Conservation (phyloP, 2,113 vertebrate genomes). For the Brienomyrus longianalis region DNA sequence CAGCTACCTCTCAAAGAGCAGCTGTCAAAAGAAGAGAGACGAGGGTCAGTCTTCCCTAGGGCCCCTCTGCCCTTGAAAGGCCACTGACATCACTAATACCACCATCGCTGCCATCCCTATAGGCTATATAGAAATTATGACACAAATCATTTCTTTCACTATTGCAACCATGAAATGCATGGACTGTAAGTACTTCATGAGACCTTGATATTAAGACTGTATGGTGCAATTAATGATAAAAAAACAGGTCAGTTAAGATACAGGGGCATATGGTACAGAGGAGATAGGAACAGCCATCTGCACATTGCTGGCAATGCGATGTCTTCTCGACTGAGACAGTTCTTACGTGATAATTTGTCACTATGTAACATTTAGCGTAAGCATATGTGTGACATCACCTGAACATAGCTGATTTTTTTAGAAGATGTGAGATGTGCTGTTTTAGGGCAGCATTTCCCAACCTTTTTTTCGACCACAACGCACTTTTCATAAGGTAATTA, state of each 20-base stretch:
- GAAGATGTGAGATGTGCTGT: background rate
- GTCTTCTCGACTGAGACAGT: background rate
- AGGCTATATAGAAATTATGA: background rate
- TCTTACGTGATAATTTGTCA: background rate
- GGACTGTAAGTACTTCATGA: background rate
- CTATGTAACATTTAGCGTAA: background rate
- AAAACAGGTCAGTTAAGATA: background rate
- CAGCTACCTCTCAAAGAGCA: background rate
- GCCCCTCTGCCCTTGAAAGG: background rate
- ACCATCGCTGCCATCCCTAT: background rate
- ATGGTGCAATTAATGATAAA: background rate
- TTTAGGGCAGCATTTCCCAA: background rate
- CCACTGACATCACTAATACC: background rate
- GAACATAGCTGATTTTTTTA: background rate
- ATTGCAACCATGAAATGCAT: background rate
- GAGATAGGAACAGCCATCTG: background rate
- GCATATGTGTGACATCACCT: background rate
- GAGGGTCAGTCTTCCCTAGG: background rate
- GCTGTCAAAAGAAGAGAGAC: background rate
- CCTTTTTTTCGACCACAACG: no score
- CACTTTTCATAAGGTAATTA: no score
- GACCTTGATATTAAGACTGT: background rate
- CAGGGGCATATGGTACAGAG: background rate
- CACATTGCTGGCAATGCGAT: background rate
- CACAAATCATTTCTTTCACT: background rate